Conservation (phyloP, 2,888 invertebrate species). For the Conops quadrifasciatus region DNA sequence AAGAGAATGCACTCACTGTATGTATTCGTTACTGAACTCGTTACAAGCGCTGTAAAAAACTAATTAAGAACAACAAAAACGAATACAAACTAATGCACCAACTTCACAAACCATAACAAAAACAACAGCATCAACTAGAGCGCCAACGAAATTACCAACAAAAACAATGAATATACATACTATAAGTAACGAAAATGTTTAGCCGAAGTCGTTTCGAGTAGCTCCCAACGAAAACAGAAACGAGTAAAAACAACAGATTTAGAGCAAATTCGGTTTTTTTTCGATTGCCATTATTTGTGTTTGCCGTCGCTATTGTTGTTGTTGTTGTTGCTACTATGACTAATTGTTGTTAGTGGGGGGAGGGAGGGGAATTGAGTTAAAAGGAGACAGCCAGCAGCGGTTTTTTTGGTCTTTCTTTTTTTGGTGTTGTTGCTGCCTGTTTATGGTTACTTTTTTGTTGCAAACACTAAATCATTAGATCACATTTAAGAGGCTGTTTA, state of each 20-base stretch:
- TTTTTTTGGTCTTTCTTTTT: no score
- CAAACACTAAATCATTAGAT: no score
- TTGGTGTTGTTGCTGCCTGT: no score
- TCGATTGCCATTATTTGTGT: conserved; percentile 25
- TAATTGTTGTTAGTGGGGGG: conserved; percentile 7
- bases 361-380: no score
- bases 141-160: background rate
- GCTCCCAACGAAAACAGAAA: background rate
- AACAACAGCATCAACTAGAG: conserved; percentile 8
- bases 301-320: conserved; percentile 40
- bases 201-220: no score
- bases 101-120: conserved; percentile 1
- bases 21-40: no score
- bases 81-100: background rate
- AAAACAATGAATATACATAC: background rate
- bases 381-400: no score
- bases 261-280: conserved; percentile 59
- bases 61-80: no score
- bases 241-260: conserved; percentile 52
- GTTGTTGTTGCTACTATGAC: conserved; percentile 44
- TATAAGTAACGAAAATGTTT: background rate
- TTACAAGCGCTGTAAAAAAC: no score
- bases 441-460: no score
- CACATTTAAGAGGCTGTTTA: no score
- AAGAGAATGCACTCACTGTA: no score